Evolutionary conservation across 2,113 vertebrate species (phyloP).

Genomic region (Calypte anna): DNA sequence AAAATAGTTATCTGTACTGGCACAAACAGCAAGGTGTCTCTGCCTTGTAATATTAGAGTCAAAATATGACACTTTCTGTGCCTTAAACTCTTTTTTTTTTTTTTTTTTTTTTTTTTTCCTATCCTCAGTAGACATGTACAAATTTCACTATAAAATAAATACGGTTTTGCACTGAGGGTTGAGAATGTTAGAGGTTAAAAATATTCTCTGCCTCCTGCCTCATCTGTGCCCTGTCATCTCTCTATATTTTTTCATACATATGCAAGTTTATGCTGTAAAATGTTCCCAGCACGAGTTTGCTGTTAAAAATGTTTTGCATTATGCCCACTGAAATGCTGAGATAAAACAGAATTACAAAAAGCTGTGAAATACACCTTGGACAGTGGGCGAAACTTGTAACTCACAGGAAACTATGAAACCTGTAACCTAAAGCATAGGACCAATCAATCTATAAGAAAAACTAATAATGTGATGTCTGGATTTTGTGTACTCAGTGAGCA

Average conservation of each 20-base stretch:
- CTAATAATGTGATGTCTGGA: not conserved
- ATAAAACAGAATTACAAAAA: slow-evolving; percentile 24
- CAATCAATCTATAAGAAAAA: not conserved
- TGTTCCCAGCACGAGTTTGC: not conserved
- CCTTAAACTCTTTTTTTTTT: slow-evolving; percentile 12
- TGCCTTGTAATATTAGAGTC: slow-evolving; percentile 36
- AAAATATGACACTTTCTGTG: slow-evolving; percentile 44
- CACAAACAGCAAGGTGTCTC: slow-evolving; percentile 60
- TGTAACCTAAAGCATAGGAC: not conserved
- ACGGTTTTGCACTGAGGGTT: not conserved
- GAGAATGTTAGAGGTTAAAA: slow-evolving; percentile 54
- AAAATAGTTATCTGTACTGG: slow-evolving; percentile 44
- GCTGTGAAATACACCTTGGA: not conserved
- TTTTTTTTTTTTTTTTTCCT: not conserved
- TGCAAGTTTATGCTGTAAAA: slow-evolving; percentile 33
- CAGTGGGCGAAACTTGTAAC: accelerated
- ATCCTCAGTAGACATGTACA: not conserved
- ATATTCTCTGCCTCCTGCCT: slow-evolving; percentile 5
- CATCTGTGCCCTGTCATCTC: not conserved
- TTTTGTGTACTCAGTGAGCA: not conserved
- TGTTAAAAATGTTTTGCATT: not conserved
- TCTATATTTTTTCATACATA: slow-evolving; percentile 40
- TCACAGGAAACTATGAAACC: not conserved
- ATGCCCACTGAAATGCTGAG: slow-evolving; percentile 17
- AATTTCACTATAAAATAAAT: slow-evolving; percentile 42